Conservation (phyloP, 2,888 invertebrate genomes). For the Acronicta aceris region DNA sequence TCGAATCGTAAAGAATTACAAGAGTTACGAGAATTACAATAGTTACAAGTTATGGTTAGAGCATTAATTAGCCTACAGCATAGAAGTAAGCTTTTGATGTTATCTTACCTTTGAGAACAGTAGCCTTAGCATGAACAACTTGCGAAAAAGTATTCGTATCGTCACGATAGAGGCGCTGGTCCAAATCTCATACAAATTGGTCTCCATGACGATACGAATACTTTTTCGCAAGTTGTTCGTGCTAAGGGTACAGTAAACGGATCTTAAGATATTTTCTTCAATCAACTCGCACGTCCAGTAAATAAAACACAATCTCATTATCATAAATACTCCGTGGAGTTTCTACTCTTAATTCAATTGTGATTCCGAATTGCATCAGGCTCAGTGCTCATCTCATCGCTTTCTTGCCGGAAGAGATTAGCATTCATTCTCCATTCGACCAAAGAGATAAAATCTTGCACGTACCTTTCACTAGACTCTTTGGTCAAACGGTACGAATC, state of each 20-base stretch:
- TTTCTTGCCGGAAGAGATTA: conserved; percentile 53
- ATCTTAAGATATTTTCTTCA: neutral
- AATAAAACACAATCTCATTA: conserved; percentile 3
- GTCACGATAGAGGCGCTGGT: too few relatives aligned
- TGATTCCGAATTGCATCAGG: conserved; percentile 29
- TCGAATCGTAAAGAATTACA: too few relatives aligned
- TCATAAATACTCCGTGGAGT: conserved; percentile 6
- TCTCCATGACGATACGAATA: too few relatives aligned
- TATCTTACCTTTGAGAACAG: too few relatives aligned
- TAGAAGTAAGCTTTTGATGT: too few relatives aligned
- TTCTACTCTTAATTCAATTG: conserved; percentile 17
- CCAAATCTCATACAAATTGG: too few relatives aligned
- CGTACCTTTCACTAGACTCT: conserved; percentile 37
- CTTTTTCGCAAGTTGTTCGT: too few relatives aligned
- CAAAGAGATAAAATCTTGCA: conserved; percentile 46
- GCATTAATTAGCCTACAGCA: too few relatives aligned
- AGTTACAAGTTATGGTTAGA: too few relatives aligned
- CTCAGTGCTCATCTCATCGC: conserved; percentile 34
- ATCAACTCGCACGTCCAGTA: neutral
- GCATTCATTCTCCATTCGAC: conserved; percentile 42
- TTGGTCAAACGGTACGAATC: conserved; percentile 6
- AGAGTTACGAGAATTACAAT: too few relatives aligned
- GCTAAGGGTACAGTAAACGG: neutral
- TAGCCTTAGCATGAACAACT: too few relatives aligned
- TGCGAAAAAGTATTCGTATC: too few relatives aligned